phyloP scores from a whole-genome alignment of 1,140 invertebrate genomes.

The Acarapis woodi region DNA sequence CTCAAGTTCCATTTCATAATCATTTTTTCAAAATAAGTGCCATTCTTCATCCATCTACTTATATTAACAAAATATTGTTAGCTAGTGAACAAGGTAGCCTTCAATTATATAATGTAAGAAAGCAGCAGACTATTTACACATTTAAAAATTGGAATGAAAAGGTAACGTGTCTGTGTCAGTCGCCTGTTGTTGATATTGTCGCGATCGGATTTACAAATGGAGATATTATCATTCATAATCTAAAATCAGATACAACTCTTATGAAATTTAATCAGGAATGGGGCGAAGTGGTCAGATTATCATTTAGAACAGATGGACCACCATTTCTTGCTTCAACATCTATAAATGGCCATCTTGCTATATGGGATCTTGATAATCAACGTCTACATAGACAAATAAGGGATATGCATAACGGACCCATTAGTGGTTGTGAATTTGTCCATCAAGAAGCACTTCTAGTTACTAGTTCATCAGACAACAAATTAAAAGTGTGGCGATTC shows the following conservation, averaged over 20 bases:
- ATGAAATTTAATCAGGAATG: slow-evolving; percentile 71
- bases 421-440: slow-evolving; percentile 50
- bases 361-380: slow-evolving; percentile 75
- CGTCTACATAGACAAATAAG: slow-evolving; percentile 38
- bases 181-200: slow-evolving; percentile 64
- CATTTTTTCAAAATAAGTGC: slow-evolving; percentile 39
- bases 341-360: slow-evolving; percentile 37
- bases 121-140: slow-evolving; percentile 38
- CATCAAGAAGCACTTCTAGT: slow-evolving; percentile 60
- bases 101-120: slow-evolving; percentile 68
- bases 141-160: slow-evolving; percentile 43
- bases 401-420: slow-evolving; percentile 36
- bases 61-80: slow-evolving; percentile 77
- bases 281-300: slow-evolving; percentile 50
- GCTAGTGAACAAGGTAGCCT: slow-evolving; percentile 58
- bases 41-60: slow-evolving; percentile 60
- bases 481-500: slow-evolving; percentile 83
- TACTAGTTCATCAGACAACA: slow-evolving; percentile 73
- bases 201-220: slow-evolving; percentile 56
- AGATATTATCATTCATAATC: slow-evolving; percentile 55
- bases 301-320: slow-evolving; percentile 58
- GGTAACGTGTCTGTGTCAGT: slow-evolving; percentile 32
- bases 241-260: slow-evolving; percentile 51
- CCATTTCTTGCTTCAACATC: slow-evolving; percentile 61
- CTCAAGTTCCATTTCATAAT: slow-evolving; percentile 3